Evolutionary conservation across 30 jellyfish, hydroid and myxozoan species (phyloP).

Genomic region (Hydra vulgaris): DNA sequence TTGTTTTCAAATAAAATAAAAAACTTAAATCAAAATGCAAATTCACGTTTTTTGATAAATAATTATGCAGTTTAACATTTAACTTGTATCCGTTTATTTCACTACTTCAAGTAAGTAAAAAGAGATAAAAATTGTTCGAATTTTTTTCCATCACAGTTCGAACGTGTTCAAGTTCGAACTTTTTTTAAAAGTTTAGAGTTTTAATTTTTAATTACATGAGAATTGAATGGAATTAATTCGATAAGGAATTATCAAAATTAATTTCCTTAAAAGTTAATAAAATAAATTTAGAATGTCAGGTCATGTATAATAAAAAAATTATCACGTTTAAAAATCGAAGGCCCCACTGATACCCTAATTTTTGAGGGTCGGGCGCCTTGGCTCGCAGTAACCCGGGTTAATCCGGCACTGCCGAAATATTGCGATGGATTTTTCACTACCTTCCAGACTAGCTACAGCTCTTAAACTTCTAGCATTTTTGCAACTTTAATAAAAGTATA

Average conservation of each 20-base stretch:
- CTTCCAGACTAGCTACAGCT: too few relatives aligned
- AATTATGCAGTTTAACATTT: neutral
- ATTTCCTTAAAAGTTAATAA: too few relatives aligned
- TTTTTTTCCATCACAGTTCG: neutral
- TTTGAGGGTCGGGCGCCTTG: neutral
- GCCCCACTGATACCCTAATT: neutral
- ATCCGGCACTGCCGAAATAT: neutral
- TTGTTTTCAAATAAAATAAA: neutral
- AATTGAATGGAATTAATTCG: neutral
- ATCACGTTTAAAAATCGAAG: neutral
- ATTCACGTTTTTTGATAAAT: neutral
- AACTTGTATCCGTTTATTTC: neutral
- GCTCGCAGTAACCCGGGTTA: neutral
- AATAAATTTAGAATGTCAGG: neutral
- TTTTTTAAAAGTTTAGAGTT: too few relatives aligned
- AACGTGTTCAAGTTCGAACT: neutral
- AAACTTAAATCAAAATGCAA: neutral
- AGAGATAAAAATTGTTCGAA: neutral
- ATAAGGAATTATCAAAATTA: neutral
- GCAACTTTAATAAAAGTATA: too few relatives aligned
- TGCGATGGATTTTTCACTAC: too few relatives aligned
- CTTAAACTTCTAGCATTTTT: too few relatives aligned
- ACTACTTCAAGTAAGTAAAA: neutral
- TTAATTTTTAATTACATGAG: neutral
- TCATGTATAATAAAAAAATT: neutral